phyloP scores from a whole-genome alignment of 1,140 invertebrate species.

The Zophobas atratus region DNA sequence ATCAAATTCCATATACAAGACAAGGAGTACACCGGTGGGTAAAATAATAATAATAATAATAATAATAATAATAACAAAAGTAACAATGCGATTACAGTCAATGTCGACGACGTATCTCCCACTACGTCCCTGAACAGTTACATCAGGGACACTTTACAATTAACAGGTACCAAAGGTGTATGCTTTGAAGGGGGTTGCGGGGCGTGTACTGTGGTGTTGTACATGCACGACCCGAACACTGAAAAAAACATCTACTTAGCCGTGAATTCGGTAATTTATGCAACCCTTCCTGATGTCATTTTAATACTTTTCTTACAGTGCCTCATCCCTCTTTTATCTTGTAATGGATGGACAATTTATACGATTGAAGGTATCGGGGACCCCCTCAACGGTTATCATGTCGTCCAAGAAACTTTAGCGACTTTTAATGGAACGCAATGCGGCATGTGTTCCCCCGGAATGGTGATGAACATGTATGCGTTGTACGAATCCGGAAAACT shows the following conservation, averaged over 20 bases:
- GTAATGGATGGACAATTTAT: constrained; percentile 82
- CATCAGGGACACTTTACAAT: constrained; percentile 76
- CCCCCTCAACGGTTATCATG: constrained; percentile 78
- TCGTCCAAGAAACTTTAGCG: constrained; percentile 78
- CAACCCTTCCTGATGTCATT: neutral
- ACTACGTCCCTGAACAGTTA: constrained; percentile 80
- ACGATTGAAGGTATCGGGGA: constrained; percentile 87
- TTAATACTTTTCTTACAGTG: constrained; percentile 70
- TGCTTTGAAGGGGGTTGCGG: too few relatives aligned
- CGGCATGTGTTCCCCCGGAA: constrained; percentile 87
- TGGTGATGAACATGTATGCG: constrained; percentile 90
- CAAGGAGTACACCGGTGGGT: too few relatives aligned
- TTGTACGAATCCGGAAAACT: constrained; percentile 68
- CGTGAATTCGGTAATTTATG: too few relatives aligned
- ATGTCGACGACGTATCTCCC: constrained; percentile 63
- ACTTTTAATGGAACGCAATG: constrained; percentile 85
- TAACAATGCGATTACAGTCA: constrained; percentile 38
- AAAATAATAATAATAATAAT: too few relatives aligned
- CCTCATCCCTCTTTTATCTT: constrained; percentile 79
- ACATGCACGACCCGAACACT: too few relatives aligned
- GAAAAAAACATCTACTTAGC: too few relatives aligned
- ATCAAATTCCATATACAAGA: too few relatives aligned
- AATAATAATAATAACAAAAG: neutral
- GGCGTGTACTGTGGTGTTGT: too few relatives aligned
- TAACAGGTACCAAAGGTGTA: constrained; percentile 80